These are phyloP conservation scores for Cacatua alba DNA, from an alignment of 2,113 vertebrate species.

Conservation along the genomic window DNA sequence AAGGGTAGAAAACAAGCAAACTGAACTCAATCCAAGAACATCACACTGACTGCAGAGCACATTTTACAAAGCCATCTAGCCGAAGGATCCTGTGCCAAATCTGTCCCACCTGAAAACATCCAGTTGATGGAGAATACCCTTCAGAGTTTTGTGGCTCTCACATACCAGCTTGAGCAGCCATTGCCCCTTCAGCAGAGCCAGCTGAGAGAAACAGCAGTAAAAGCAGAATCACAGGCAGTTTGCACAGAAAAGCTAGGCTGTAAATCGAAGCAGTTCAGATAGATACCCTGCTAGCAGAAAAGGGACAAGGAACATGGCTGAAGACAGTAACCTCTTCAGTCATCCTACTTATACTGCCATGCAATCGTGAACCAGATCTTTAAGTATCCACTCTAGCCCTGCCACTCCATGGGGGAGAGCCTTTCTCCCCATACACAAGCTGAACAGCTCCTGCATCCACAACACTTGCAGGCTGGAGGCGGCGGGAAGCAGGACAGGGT, in stretches of 20 bases:
- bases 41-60: background rate
- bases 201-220: constrained; percentile 1
- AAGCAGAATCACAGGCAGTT: constrained; percentile 34
- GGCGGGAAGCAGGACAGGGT: background rate
- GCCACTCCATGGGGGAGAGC: background rate
- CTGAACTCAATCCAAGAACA: constrained; percentile 40
- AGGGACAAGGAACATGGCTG: background rate
- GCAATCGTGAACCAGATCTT: background rate
- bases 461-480: background rate
- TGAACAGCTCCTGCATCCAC: background rate
- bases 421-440: background rate
- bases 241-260: constrained; percentile 38
- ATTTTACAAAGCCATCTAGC: background rate
- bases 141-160: background rate
- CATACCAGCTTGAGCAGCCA: background rate
- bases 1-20: constrained; percentile 35
- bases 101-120: constrained; percentile 9
- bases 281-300: constrained; percentile 22
- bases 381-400: background rate
- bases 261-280: constrained; percentile 46
- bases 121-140: background rate
- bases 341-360: background rate
- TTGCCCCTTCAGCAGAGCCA: background rate
- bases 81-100: background rate
- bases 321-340: constrained; percentile 59